Base-by-base conservation (phyloP, 2,888 invertebrate species). In the Athalia circularis region DNA sequence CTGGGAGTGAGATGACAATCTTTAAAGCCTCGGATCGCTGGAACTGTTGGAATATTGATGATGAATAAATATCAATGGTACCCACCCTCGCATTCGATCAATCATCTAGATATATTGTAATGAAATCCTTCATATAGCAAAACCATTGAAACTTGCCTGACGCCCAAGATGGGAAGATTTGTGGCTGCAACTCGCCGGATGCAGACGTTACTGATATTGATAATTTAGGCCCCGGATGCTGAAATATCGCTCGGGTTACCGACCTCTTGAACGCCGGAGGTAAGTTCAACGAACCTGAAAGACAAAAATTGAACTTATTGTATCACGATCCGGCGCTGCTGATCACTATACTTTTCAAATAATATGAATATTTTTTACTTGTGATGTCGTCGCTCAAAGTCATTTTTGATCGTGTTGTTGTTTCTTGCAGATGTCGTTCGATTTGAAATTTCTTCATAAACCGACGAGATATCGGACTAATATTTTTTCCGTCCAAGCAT, bases 381-480 rank as follows among this genome's bases (percentile, higher is more conserved):
- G 85, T 80, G 62, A 85, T 85, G 59, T 85, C 85, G 52, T 90
- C 88, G 64, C 86, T 87, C 15, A 89, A 79, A 61, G 84, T 84
- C 47, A 82, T 81, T 75, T 84, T 83, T 4, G 83, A 81, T 61
- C 84, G 83, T 74, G 83, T 86, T 29, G 78, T 85, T 0, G 81
- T 85, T 67, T 83, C 85, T 47, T 84, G 84, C 13, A 92, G 84
- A 7, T 92, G 90, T 64, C 93, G 92, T 52, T 92, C 92, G 72
- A 91, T 91, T 85, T 94, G 93, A 80, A 95, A 94, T 77, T 92
- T 91, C 87, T 93, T 92, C 62, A 95, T 91, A 85, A 95, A 95
- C 0, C 89, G 90, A 85, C 93, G 92, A 0, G 93, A 93, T 0
- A 91, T 90, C 57, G 93, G 93, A 57, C 93, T 92, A 45, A 95